Evolutionary conservation across 1,140 invertebrate species (phyloP), one percentile per base, ranked within the genome.

Genomic region (Dinothrombium tinctorium): DNA sequence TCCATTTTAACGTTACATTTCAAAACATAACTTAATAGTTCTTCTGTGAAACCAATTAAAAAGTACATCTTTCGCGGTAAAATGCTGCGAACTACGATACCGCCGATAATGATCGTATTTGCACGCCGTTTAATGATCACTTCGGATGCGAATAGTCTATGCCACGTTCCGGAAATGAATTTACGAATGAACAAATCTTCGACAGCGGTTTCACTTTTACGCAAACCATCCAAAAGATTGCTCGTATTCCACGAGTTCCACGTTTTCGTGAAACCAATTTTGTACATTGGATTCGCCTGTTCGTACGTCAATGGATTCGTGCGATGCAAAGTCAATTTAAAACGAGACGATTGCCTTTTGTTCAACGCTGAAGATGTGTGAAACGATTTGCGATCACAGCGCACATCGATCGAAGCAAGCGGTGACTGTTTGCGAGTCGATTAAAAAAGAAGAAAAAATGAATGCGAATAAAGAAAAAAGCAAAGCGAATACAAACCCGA

Each of bases 1-100:
- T 96, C 86, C 28, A 96, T 51, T 55, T 86, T 90, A 0, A 94
- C 69, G 0, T 82, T 82, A 60, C 86, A 87, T 52, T 95, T 89
- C 26, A 95, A 59, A 74, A 84, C 82, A 57, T 70, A 74, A 20
- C 76, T 73, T 3, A 96, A 57, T 9, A 95, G 53, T 60, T 94
- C 81, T 63, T 96, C 86, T 2, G 73, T 73, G 55, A 92, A 96
- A 2, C 89, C 89, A 37, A 83, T 70, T 1, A 96, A 64, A 59
- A 94, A 96, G 54, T 94, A 94, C 60, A 90, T 72, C 63, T 86
- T 89, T 11, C 67, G 63, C 0, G 78, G 61, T 38, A 58, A 56
- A 11, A 82, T 60, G 15, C 52, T 59, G 54, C 71, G 66, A 2
- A 63, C 52, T 9, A 89, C 58, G 45, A 94, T 72, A 15, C 73